phyloP scores from a whole-genome alignment of 2,113 vertebrate species.

The Zapus hudsonius region DNA sequence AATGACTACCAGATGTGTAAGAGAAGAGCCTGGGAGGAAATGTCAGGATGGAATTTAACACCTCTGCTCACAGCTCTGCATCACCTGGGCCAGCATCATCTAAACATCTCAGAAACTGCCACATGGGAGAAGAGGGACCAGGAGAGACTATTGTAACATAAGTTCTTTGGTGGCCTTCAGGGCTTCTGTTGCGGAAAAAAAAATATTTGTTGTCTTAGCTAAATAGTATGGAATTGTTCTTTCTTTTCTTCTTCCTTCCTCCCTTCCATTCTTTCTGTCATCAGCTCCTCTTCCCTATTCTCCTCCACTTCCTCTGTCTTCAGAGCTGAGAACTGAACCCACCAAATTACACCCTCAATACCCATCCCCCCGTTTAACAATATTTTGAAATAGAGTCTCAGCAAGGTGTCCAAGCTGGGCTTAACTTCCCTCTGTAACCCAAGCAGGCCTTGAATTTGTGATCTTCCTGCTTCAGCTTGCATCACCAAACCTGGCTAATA shows the following conservation, averaged over 20 bases:
- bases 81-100: background rate
- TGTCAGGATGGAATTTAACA: constrained; percentile 5
- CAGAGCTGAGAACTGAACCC: background rate
- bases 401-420: background rate
- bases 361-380: background rate
- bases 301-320: background rate
- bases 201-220: background rate
- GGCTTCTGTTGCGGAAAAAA: background rate
- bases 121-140: background rate
- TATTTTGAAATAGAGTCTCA: background rate
- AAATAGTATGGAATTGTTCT: background rate
- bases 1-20: background rate
- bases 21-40: background rate
- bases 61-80: background rate
- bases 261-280: too few species aligned
- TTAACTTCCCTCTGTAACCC: background rate
- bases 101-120: background rate
- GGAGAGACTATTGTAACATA: too few species aligned
- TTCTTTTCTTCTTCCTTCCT: background rate
- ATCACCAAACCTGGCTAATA: background rate
- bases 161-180: background rate
- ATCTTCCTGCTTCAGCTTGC: background rate
- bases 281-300: too few species aligned
- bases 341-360: background rate
- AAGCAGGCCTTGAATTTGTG: background rate